A percentile compares a stretch with the other conserved stretches of the same genome.
Evolutionary conservation across 2,888 invertebrate genomes (phyloP).

Genomic region (Dichetophora obliterata): DNA sequence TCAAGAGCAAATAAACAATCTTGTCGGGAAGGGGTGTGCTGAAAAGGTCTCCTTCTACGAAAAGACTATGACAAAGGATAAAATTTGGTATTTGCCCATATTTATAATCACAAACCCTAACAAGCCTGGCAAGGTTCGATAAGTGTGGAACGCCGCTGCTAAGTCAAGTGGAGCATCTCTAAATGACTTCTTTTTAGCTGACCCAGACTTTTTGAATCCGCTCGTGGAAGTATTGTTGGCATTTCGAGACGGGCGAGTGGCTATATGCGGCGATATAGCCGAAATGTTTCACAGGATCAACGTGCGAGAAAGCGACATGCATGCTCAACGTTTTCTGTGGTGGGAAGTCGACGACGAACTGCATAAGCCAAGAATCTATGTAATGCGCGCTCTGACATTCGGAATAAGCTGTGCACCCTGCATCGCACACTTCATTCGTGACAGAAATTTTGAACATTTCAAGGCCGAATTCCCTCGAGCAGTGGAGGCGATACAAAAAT

Average conservation of each 20-base stretch:
- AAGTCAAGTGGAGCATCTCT: conserved; percentile 49
- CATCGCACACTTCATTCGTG: conserved; percentile 33
- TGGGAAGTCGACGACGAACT: conserved; percentile 39
- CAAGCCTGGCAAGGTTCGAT: no score
- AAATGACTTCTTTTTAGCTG: conserved; percentile 55
- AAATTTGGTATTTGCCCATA: no score
- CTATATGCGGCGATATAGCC: no score
- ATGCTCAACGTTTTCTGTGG: conserved; percentile 34
- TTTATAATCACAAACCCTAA: no score
- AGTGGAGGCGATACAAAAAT: conserved; percentile 23
- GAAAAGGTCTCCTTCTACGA: no score
- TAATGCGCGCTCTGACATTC: conserved; percentile 34
- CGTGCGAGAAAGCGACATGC: conserved; percentile 8
- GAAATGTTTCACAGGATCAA: no score
- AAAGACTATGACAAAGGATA: no score
- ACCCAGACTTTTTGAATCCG: conserved; percentile 56
- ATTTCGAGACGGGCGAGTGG: no score
- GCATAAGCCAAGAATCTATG: no score
- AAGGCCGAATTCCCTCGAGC: conserved; percentile 27
- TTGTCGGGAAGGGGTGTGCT: not conserved
- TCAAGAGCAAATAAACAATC: conserved; percentile 6
- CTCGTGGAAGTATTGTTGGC: no score
- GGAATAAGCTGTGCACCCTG: conserved; percentile 40
- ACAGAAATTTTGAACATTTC: not conserved
- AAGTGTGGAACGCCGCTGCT: conserved; percentile 52